A percentile compares a stretch with the other conserved stretches of the same genome.
Evolutionary conservation across 37 sponge, comb jelly and placozoan species (phyloP).

Genomic region (Crambe crambe): DNA sequence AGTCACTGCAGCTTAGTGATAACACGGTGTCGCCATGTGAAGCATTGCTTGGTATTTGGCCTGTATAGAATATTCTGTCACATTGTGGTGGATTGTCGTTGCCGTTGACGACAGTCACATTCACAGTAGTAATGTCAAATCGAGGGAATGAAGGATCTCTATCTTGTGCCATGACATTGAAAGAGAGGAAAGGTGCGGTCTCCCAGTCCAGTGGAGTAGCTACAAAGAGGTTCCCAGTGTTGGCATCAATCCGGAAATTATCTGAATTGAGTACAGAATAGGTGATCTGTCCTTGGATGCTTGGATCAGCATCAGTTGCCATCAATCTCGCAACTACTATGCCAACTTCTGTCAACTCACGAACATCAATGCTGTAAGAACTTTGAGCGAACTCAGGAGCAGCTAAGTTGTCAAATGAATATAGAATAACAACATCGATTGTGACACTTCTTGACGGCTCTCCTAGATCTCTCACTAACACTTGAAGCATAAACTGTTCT

Average conservation of each 20-base stretch:
- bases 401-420: conserved; percentile 50
- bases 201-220: conserved; percentile 37
- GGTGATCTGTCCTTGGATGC: conserved; percentile 46
- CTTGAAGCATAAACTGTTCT: conserved; percentile 34
- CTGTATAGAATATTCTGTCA: conserved; percentile 10
- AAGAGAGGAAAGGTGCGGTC: neutral
- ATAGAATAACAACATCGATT: conserved; percentile 27
- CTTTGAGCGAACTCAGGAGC: conserved; percentile 41
- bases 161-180: conserved; percentile 62
- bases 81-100: conserved; percentile 73
- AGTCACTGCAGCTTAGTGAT: conserved; percentile 6
- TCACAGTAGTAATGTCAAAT: conserved; percentile 31
- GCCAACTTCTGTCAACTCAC: conserved; percentile 50
- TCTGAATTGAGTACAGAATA: conserved; percentile 43
- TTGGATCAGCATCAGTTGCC: conserved; percentile 65
- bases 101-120: conserved; percentile 48
- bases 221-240: conserved; percentile 22
- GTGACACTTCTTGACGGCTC: conserved; percentile 2
- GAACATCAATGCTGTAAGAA: conserved; percentile 23
- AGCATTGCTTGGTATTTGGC: neutral
- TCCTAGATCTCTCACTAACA: conserved; percentile 48
- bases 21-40: conserved; percentile 3
- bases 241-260: conserved; percentile 20
- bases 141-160: conserved; percentile 47
- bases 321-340: conserved; percentile 10